These are phyloP conservation scores for Vicugna pacos DNA, from an alignment of 2,113 vertebrate genomes.

Conservation along the genomic window DNA sequence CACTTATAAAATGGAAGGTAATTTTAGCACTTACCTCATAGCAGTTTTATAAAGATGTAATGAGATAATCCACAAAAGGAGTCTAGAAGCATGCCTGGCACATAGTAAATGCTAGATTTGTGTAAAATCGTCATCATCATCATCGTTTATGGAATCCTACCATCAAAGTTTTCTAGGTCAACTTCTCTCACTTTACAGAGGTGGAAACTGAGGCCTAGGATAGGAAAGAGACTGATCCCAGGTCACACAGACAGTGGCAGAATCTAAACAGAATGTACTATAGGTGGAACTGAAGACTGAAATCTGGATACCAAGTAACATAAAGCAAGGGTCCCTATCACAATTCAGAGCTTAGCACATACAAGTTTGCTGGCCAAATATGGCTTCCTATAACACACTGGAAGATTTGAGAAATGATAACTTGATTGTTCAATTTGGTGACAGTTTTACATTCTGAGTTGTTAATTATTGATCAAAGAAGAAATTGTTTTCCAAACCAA, in stretches of 20 bases:
- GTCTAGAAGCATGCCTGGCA: neutral
- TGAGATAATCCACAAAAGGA: neutral
- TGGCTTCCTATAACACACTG: neutral
- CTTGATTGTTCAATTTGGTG: neutral
- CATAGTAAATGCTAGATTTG: neutral
- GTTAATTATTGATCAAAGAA: slow-evolving; percentile 22
- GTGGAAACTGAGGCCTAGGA: neutral
- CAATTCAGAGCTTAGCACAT: neutral
- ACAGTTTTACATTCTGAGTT: neutral
- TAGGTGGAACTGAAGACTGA: neutral
- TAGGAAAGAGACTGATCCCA: neutral
- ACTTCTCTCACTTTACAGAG: neutral
- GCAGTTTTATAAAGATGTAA: neutral
- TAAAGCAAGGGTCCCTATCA: neutral
- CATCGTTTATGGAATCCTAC: neutral
- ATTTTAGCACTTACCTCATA: neutral
- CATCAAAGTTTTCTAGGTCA: neutral
- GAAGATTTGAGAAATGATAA: neutral
- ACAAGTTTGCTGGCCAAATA: neutral
- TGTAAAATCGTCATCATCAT: neutral
- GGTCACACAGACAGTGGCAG: neutral
- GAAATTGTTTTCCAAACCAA: neutral
- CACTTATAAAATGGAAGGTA: neutral
- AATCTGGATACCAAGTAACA: neutral
- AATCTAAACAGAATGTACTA: neutral